Conservation (phyloP, 2,888 invertebrate species). For the Oscheius sp. region DNA sequence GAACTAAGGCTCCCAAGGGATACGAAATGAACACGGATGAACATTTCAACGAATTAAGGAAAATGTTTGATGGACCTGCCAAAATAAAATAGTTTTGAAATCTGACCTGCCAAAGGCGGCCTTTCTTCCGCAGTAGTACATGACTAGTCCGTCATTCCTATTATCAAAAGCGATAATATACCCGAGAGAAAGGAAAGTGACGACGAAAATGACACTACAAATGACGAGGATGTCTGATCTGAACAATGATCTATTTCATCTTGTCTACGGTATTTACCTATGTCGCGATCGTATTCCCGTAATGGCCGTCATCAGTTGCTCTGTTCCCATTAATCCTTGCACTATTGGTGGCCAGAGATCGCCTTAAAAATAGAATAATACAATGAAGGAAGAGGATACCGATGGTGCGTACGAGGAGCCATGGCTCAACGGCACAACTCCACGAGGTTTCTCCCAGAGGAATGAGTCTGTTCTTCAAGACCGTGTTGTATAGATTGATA, state of each 20-base stretch:
- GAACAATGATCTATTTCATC: neutral
- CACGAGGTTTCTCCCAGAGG: slow-evolving; percentile 36
- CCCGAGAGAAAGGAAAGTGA: slow-evolving; percentile 33
- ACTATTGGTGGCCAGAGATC: slow-evolving; percentile 54
- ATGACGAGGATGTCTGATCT: slow-evolving; percentile 17
- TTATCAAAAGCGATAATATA: slow-evolving; percentile 46
- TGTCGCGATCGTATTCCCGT: slow-evolving; percentile 3
- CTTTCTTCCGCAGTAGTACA: slow-evolving; percentile 56
- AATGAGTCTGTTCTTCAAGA: slow-evolving; percentile 32
- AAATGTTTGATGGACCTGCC: neutral
- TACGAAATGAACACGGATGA: neutral
- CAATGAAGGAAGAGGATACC: slow-evolving; percentile 9
- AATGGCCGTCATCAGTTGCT: slow-evolving; percentile 42
- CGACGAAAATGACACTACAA: slow-evolving; percentile 20
- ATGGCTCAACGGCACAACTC: slow-evolving; percentile 47
- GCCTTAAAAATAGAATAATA: slow-evolving; percentile 31
- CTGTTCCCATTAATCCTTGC: slow-evolving; percentile 47
- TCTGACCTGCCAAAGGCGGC: slow-evolving; percentile 53
- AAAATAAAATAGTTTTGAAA: too few species aligned
- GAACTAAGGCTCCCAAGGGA: neutral
- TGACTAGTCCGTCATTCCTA: slow-evolving; percentile 32
- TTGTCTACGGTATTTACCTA: neutral
- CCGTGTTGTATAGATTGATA: slow-evolving; percentile 42
- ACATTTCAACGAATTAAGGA: slow-evolving; percentile 7
- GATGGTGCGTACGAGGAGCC: slow-evolving; percentile 47